phyloP scores from a whole-genome alignment of 2,888 invertebrate genomes.

The Oligia strigilis region DNA sequence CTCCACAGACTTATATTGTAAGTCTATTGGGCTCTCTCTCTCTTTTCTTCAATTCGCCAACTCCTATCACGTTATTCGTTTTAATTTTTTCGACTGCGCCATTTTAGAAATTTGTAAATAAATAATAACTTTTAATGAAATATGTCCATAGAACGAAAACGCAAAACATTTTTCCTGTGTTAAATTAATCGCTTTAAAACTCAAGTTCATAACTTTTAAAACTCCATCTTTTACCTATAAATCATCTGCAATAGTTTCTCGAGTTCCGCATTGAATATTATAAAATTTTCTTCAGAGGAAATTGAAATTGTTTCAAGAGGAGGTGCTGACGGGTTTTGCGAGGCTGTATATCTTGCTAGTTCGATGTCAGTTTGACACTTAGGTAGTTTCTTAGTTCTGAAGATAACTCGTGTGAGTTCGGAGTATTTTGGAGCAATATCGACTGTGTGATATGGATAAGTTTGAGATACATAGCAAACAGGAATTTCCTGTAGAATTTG shows the following conservation, averaged over 20 bases:
- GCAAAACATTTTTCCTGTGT: no score
- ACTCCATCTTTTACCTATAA: slow-evolving; percentile 29
- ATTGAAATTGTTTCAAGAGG: slow-evolving; percentile 67
- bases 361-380: slow-evolving; percentile 57
- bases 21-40: no score
- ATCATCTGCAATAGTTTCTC: slow-evolving; percentile 55
- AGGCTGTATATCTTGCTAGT: slow-evolving; percentile 42
- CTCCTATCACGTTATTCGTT: no score
- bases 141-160: no score
- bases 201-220: slow-evolving; percentile 11
- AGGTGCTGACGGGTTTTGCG: slow-evolving; percentile 45
- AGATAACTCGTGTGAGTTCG: background rate
- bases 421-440: background rate
- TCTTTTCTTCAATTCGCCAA: no score
- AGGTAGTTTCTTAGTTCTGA: slow-evolving; percentile 15
- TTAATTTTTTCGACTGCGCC: no score
- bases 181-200: slow-evolving; percentile 6
- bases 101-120: no score
- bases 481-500: background rate
- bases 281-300: slow-evolving; percentile 62
- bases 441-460: background rate
- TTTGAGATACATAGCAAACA: background rate
- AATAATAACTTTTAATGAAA: no score
- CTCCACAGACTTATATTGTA: no score
- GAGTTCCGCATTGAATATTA: slow-evolving; percentile 63